phyloP scores from a whole-genome alignment of 2,888 invertebrate species.

The Agriopis leucophaearia region DNA sequence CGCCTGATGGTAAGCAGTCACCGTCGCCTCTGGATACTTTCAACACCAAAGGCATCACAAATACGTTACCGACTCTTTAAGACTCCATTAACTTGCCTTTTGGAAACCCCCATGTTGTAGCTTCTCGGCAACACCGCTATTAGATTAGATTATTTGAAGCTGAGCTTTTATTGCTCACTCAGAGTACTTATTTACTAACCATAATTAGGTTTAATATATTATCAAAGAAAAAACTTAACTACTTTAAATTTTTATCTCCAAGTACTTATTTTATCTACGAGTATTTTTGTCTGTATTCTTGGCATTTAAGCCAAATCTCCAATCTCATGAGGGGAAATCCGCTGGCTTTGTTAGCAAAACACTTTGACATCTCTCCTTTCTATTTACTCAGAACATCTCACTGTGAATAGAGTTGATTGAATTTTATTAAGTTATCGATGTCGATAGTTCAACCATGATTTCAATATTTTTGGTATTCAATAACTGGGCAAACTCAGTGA shows the following conservation, averaged over 20 bases:
- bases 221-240: background rate
- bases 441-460: background rate
- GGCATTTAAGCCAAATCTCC: slow-evolving; percentile 23
- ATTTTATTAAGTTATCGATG: background rate
- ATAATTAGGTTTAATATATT: background rate
- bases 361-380: slow-evolving; percentile 16
- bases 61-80: too few relatives aligned
- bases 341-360: slow-evolving; percentile 23
- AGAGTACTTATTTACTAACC: background rate
- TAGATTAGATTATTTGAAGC: too few relatives aligned
- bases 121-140: too few relatives aligned
- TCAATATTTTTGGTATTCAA: background rate
- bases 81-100: too few relatives aligned
- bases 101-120: too few relatives aligned
- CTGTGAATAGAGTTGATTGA: slow-evolving; percentile 7
- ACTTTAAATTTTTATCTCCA: background rate
- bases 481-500: too few relatives aligned
- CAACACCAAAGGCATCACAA: too few relatives aligned
- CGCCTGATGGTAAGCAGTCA: too few relatives aligned
- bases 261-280: slow-evolving; percentile 3
- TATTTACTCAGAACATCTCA: slow-evolving; percentile 15
- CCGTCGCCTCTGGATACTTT: too few relatives aligned
- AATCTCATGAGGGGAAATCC: slow-evolving; percentile 22
- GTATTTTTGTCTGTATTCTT: slow-evolving; percentile 3
- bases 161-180: background rate